Evolutionary conservation across 2,113 vertebrate genomes (phyloP), one percentile per base, ranked within the genome.

Genomic region (Strix uralensis): DNA sequence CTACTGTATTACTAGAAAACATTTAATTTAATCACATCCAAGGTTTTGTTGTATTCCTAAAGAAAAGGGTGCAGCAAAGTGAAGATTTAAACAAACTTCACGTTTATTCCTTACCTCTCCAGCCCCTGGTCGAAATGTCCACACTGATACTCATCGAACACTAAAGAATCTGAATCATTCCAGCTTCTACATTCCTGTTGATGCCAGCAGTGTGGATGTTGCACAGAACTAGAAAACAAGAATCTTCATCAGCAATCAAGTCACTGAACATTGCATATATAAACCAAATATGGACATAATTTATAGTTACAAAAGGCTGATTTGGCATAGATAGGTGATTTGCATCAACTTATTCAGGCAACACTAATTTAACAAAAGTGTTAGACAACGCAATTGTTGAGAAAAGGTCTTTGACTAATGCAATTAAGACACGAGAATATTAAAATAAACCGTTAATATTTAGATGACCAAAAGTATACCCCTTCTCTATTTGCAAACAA

Each of bases 101-200:
- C 7, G 17, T 26, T 70, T 63, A 51, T 27, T 90, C 17, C 72
- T 40, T 87, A 98, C 98, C 98, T 98, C 94, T 98, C 96, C 71
- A 96, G 96, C 57, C 95, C 96, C 18, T 40, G 62, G 32, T 96
- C 94, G 11, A 92, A 52, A 42, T 83, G 59, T 2, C 17, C 17
- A 81, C 58, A 85, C 0, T 26, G 49, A 69, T 90, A 94, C 5
- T 86, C 72, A 21, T 80, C 52, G 5, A 93, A n/a, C 8, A n/a
- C 23, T 5, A 82, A 78, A 26, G 94, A 77, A 47, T 94, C 94
- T 1, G 86, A 38, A 78, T 81, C 30, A 40, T 78, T 94, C 87
- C 79, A 83, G 18, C 46, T 90, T 62, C 63, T 96, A 36, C 97
- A 97, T 74, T 99, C 99, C 75, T 99, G 98, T 90, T 98, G 96